These are phyloP conservation scores for Nemopilema nomurai DNA, from an alignment of 30 jellyfish, hydroid and myxozoan species.

Conservation along the genomic window DNA sequence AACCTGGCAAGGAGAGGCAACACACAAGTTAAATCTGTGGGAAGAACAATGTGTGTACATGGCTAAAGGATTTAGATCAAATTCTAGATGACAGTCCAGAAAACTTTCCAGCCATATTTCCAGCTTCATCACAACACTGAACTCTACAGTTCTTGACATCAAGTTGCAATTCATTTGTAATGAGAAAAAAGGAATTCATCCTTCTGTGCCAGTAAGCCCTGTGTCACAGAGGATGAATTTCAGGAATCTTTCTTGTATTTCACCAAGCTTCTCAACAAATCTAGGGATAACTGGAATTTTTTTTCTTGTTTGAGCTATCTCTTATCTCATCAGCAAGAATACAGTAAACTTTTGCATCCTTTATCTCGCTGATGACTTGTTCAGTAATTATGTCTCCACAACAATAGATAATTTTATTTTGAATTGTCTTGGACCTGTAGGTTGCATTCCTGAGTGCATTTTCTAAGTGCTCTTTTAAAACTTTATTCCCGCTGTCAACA, in stretches of 20 bases:
- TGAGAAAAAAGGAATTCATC: conserved; percentile 11
- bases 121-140: conserved; percentile 48
- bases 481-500: too few relatives aligned
- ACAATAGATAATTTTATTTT: conserved; percentile 12
- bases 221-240: neutral
- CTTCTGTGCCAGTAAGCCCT: neutral
- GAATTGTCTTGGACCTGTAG: too few relatives aligned
- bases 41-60: conserved; percentile 18
- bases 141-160: conserved; percentile 2
- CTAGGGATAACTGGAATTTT: too few relatives aligned
- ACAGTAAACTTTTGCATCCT: conserved; percentile 1
- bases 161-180: neutral
- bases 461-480: too few relatives aligned
- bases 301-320: conserved; percentile 36
- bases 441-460: too few relatives aligned
- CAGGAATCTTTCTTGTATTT: too few relatives aligned
- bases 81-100: conserved; percentile 18
- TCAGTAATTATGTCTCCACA: conserved; percentile 18
- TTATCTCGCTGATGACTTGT: neutral
- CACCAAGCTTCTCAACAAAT: too few relatives aligned
- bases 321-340: conserved; percentile 41
- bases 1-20: conserved; percentile 13
- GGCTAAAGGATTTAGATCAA: neutral
- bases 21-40: conserved; percentile 1
- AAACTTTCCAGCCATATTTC: conserved; percentile 18